Evolutionary conservation across 2,113 vertebrate genomes (phyloP).

Genomic region (Hepsetus odoe): DNA sequence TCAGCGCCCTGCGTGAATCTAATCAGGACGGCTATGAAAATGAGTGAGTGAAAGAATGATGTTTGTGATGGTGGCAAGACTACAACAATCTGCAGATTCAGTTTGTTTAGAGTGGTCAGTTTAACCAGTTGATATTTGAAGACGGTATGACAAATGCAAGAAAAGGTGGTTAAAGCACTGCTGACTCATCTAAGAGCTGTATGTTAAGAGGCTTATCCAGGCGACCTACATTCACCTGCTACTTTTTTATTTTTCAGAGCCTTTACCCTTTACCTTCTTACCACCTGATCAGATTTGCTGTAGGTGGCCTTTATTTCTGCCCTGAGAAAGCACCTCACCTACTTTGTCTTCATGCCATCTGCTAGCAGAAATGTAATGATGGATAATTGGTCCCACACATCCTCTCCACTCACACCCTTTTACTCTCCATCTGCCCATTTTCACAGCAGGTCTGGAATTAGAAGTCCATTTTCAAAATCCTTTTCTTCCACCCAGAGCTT

Average conservation of each 20-base stretch:
- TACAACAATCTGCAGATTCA: background rate
- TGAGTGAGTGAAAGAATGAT: too few relatives aligned
- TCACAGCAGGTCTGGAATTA: background rate
- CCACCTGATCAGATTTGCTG: background rate
- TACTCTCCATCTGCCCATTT: background rate
- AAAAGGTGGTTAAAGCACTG: background rate
- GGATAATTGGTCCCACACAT: background rate
- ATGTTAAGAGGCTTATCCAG: constrained; percentile 19
- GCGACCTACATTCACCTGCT: constrained; percentile 45
- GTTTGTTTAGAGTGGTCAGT: background rate
- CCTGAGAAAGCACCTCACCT: constrained; percentile 5
- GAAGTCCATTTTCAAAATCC: background rate
- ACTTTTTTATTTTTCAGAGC: constrained; percentile 1
- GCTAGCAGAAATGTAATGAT: background rate
- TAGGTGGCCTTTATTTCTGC: background rate
- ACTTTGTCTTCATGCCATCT: constrained; percentile 15
- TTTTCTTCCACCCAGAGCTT: background rate
- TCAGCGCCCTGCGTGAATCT: too few relatives aligned
- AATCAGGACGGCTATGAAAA: too few relatives aligned
- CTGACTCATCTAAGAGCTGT: constrained; percentile 23
- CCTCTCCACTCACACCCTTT: background rate
- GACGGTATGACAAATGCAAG: background rate
- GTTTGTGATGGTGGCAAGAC: too few relatives aligned
- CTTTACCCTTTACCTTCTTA: background rate
- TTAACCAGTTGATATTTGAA: background rate